Base-by-base conservation (phyloP, 2,888 invertebrate species). In the Gordius sp. region DNA sequence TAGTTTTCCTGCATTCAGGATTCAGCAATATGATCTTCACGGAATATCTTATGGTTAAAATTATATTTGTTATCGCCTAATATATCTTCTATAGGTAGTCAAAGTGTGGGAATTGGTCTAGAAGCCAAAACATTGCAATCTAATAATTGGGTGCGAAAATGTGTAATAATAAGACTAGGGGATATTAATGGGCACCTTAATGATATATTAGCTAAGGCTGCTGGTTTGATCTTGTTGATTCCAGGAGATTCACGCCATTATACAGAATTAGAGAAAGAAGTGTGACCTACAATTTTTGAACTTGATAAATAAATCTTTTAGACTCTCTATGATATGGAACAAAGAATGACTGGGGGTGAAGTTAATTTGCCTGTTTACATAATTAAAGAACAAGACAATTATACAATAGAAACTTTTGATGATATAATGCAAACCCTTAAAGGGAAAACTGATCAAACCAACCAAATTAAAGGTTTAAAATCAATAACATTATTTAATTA, bases 1-100 rank as follows among this genome's bases (percentile, higher is more conserved):
- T 4, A 47, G n/a, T 18, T 47, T 47, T 47, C 23, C 47, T n/a
- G 47, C 47, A 8, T 47, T 47, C 20, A 8, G 47, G 4, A 47
- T 47, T 4, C 47, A 47, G 20, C 47, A 47, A 20, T 47, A 18
- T 47, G 47, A 47, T 47, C 13, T 47, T 47, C 47, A 47, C 4
- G 47, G 47, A 8, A 8, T 47, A 18, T 47, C 47, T n/a, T 47
- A 47, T 47, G 47, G 47, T 47, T n/a, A 47, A 47, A 8, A 47
- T 4, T 20, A n/a, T 20, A 18, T 18, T 47, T 8, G 20, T 47
- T 18, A n/a, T 18, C 4, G 4, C 20, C 20, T 47, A n/a, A n/a
- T n/a, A 47, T n/a, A 47, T 47, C 4, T 47, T 18, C 8, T 47
- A n/a, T 47, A 47, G 47, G 47, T 47, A 47, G 47, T 20, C 13